Percentiles rank a stretch among this genome's conserved stretches.
These are phyloP conservation scores for Alces alces DNA, from an alignment of 2,113 vertebrate genomes.

Conservation along the genomic window DNA sequence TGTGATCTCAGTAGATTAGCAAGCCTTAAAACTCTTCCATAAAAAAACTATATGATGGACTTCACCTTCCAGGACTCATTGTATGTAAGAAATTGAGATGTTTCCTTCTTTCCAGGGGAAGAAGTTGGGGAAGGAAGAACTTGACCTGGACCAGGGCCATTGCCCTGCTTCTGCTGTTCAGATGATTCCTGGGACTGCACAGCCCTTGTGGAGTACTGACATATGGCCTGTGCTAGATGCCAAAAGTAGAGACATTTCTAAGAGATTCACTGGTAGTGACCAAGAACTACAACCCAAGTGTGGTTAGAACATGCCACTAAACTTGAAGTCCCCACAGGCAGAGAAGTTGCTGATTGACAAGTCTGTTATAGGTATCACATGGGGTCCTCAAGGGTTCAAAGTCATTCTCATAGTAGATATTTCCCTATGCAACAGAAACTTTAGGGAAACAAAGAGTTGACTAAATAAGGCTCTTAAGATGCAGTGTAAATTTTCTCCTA, in stretches of 20 bases:
- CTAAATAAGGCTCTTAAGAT: not conserved
- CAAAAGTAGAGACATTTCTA: not conserved
- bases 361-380: not conserved
- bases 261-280: too few relatives aligned
- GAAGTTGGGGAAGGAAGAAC: not conserved
- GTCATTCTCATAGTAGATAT: not conserved
- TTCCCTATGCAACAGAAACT: not conserved
- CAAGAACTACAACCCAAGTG: accelerated
- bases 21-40: not conserved
- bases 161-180: not conserved
- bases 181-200: not conserved
- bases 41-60: not conserved
- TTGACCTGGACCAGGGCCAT: not conserved
- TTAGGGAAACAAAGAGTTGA: not conserved
- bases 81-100: not conserved
- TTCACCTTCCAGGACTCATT: too few relatives aligned
- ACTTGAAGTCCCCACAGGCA: not conserved
- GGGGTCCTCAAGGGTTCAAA: not conserved
- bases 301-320: not conserved
- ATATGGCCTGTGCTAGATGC: not conserved
- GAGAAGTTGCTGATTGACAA: not conserved
- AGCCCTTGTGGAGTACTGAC: too few relatives aligned
- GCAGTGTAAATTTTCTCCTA: not conserved
- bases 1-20: not conserved
- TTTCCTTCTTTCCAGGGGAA: not conserved